Conservation (phyloP, 2,797 vertebrate species). For the Saxicola maurus region DNA sequence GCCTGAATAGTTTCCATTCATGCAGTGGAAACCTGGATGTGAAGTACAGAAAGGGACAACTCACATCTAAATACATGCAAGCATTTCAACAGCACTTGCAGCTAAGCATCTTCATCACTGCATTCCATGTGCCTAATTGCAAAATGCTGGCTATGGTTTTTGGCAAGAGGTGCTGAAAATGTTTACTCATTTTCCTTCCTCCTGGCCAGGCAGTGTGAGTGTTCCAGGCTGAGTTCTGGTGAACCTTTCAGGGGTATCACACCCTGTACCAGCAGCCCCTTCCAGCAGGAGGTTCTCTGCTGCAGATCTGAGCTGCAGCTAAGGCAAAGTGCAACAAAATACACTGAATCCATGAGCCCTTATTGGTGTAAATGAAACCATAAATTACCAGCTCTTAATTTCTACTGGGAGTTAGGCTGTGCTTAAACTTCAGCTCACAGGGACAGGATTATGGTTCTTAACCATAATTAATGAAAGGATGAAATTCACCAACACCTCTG, state of each 20-base stretch:
- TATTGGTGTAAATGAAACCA: not conserved
- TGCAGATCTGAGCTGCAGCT: not conserved
- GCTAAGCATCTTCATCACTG: not conserved
- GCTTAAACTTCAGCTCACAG: not conserved
- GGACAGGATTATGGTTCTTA: not conserved
- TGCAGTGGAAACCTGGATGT: not conserved
- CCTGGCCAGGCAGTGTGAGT: not conserved
- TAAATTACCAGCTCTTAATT: not conserved
- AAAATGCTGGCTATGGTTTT: not conserved
- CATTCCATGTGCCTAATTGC: fast-evolving
- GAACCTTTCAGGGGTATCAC: not conserved
- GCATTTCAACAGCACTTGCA: not conserved
- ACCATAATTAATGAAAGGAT: not conserved
- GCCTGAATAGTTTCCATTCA: not conserved
- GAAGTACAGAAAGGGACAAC: not conserved
- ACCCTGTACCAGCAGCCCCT: not conserved
- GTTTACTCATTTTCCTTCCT: not conserved
- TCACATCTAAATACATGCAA: not conserved
- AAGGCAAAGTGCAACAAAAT: not conserved
- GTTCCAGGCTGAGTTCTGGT: not conserved
- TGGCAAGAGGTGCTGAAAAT: not conserved
- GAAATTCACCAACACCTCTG: not conserved
- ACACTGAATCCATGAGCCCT: not conserved
- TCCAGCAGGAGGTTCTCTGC: not conserved
- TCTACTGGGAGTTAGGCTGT: not conserved